phyloP scores from a whole-genome alignment of 1,140 invertebrate species.

The Thalassaphorura encarpata region DNA sequence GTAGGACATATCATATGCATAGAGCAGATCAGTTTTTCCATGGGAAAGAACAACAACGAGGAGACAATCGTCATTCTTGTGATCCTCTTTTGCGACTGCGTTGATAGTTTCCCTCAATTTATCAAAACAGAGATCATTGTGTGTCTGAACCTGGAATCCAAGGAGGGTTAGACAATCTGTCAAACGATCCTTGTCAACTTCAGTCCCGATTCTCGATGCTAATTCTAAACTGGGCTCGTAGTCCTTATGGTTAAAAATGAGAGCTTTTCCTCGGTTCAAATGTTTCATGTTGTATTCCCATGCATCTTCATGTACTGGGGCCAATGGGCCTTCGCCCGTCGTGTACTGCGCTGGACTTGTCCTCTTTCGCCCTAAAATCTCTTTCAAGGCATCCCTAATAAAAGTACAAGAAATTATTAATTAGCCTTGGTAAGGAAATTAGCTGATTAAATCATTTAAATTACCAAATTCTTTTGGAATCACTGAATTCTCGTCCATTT shows the following conservation, averaged over 20 bases:
- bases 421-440: not conserved
- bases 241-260: slow-evolving; percentile 83
- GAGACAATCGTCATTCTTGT: slow-evolving; percentile 66
- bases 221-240: slow-evolving; percentile 35
- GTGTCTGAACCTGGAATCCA: slow-evolving; percentile 63
- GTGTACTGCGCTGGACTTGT: not conserved
- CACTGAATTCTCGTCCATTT: slow-evolving; percentile 1
- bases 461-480: slow-evolving; percentile 12
- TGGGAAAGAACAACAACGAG: slow-evolving; percentile 74
- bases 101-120: slow-evolving; percentile 12
- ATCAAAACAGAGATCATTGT: slow-evolving; percentile 47
- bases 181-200: slow-evolving; percentile 47
- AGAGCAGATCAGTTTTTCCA: slow-evolving; percentile 75
- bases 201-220: slow-evolving; percentile 37
- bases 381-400: slow-evolving; percentile 4
- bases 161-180: slow-evolving; percentile 50
- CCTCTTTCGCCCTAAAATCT: not conserved
- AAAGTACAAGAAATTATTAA: not conserved
- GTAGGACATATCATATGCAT: slow-evolving; percentile 73
- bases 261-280: slow-evolving; percentile 62
- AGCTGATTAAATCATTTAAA: not conserved
- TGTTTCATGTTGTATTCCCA: slow-evolving; percentile 75
- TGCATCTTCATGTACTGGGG: slow-evolving; percentile 22
- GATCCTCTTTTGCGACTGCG: slow-evolving; percentile 56
- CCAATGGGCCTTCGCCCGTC: not conserved